Conservation (phyloP, 2,797 vertebrate genomes). For the Urosaurus nigricauda region DNA sequence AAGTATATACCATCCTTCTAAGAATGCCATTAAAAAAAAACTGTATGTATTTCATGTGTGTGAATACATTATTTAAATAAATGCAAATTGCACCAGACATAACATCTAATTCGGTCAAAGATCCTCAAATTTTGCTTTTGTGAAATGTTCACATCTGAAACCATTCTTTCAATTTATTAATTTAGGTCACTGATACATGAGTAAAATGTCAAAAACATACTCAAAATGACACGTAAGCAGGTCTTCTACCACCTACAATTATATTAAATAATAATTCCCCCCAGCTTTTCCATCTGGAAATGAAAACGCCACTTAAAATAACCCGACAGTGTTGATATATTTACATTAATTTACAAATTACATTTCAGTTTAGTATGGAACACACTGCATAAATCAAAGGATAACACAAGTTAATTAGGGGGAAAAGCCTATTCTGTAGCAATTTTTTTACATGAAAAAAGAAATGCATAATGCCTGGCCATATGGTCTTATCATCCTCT, state of each 20-base stretch:
- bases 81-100: conserved; percentile 10
- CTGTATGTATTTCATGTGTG: background rate
- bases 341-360: conserved; percentile 59
- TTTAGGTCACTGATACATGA: conserved; percentile 37
- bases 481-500: conserved; percentile 62
- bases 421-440: conserved; percentile 35
- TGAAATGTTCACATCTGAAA: conserved; percentile 33
- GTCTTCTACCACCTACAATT: conserved; percentile 46
- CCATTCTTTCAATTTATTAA: conserved; percentile 16
- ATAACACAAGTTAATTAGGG: conserved; percentile 59
- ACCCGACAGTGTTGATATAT: conserved; percentile 38
- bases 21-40: background rate
- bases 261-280: conserved; percentile 52
- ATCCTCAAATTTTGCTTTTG: background rate
- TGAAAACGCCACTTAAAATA: conserved; percentile 54
- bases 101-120: conserved; percentile 34
- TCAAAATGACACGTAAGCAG: conserved; percentile 31
- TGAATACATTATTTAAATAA: background rate
- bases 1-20: no score
- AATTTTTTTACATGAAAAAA: conserved; percentile 46
- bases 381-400: conserved; percentile 62
- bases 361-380: conserved; percentile 46
- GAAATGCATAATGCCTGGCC: conserved; percentile 52
- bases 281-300: conserved; percentile 44
- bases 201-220: conserved; percentile 43